Evolutionary conservation across 2,888 invertebrate genomes (phyloP).

Genomic region (Polylopha cassiicola): DNA sequence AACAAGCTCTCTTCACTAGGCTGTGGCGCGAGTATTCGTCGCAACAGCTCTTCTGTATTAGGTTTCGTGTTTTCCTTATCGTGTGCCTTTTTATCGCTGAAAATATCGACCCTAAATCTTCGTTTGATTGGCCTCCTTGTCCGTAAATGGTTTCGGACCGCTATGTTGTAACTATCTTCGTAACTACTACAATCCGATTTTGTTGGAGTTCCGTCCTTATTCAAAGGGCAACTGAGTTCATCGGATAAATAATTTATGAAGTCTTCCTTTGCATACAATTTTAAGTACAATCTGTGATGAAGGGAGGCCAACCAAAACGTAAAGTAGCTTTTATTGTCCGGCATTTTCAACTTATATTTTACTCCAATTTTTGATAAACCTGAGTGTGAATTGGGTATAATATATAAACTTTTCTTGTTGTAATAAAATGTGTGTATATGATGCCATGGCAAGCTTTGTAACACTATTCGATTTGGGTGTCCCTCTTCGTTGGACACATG

Average conservation of each 20-base stretch:
- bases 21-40: slow-evolving; percentile 58
- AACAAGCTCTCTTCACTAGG: slow-evolving; percentile 45
- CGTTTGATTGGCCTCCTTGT: slow-evolving; percentile 65
- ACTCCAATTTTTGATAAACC: slow-evolving; percentile 76
- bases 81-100: slow-evolving; percentile 73
- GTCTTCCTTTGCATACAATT: slow-evolving; percentile 83
- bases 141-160: slow-evolving; percentile 64
- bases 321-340: slow-evolving; percentile 85
- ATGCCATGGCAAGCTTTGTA: slow-evolving; percentile 79
- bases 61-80: slow-evolving; percentile 85
- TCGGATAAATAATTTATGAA: slow-evolving; percentile 80
- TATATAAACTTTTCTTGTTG: slow-evolving; percentile 83
- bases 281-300: slow-evolving; percentile 86
- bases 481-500: slow-evolving; percentile 46
- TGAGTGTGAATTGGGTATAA: slow-evolving; percentile 75
- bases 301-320: slow-evolving; percentile 86
- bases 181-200: slow-evolving; percentile 65
- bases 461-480: slow-evolving; percentile 59
- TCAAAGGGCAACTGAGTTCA: slow-evolving; percentile 76
- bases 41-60: slow-evolving; percentile 59
- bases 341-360: slow-evolving; percentile 86
- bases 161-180: slow-evolving; percentile 71
- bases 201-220: slow-evolving; percentile 45
- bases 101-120: slow-evolving; percentile 70
- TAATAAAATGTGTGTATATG: slow-evolving; percentile 86